Evolutionary conservation across 2,888 invertebrate species (phyloP).

Genomic region (Odontomyia ornata): DNA sequence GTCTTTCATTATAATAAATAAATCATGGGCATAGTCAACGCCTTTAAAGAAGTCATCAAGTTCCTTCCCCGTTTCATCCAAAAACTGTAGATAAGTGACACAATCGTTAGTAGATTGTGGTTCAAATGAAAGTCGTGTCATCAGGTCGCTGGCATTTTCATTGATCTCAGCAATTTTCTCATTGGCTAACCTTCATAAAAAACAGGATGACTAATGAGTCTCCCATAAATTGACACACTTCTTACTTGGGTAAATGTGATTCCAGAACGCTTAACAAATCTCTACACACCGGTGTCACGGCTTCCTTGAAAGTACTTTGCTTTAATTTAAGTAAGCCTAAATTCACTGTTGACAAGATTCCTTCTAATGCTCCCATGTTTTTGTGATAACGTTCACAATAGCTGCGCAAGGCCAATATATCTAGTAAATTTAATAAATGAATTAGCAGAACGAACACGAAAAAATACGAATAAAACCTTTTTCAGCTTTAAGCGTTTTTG

Average conservation of each 20-base stretch:
- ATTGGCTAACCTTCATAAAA: conserved; percentile 69
- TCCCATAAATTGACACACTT: background rate
- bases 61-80: conserved; percentile 71
- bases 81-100: conserved; percentile 66
- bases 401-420: conserved; percentile 71
- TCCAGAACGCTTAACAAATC: conserved; percentile 74
- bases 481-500: conserved; percentile 71
- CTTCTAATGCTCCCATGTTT: conserved; percentile 75
- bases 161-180: conserved; percentile 66
- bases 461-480: conserved; percentile 62
- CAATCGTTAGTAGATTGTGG: conserved; percentile 78
- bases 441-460: too few relatives aligned
- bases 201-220: background rate
- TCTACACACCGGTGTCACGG: conserved; percentile 76
- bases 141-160: conserved; percentile 66
- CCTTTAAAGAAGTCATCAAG: conserved; percentile 76
- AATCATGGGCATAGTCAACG: conserved; percentile 81
- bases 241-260: conserved; percentile 73
- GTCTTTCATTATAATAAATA: conserved; percentile 85
- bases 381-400: conserved; percentile 75
- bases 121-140: conserved; percentile 70
- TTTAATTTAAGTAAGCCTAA: conserved; percentile 79
- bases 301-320: conserved; percentile 75
- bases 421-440: conserved; percentile 59
- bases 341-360: conserved; percentile 72